Conservation (phyloP, 2,797 vertebrate species). For the Spinus pinus region DNA sequence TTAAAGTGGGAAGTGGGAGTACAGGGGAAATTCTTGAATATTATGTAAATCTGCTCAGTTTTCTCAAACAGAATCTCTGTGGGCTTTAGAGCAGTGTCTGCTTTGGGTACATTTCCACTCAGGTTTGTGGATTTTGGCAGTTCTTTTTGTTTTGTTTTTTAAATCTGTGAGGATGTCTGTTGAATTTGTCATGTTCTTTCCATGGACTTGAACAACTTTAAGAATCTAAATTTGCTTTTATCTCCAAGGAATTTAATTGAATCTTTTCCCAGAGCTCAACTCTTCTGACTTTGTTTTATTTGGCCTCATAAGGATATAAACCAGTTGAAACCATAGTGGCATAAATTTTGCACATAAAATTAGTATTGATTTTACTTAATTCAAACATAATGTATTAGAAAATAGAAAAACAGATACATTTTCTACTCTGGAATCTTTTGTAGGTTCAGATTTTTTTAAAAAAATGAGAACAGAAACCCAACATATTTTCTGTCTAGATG, state of each 20-base stretch:
- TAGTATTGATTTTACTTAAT: not conserved
- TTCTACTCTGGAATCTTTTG: not conserved
- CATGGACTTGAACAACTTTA: not conserved
- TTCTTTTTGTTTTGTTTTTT: not conserved
- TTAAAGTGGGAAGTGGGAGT: not conserved
- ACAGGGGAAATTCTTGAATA: not conserved
- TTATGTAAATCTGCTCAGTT: not conserved
- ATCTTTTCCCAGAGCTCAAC: not conserved
- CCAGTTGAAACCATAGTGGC: not conserved
- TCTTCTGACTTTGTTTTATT: not conserved
- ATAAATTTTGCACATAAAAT: not conserved
- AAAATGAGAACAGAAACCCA: not conserved
- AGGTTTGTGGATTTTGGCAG: not conserved
- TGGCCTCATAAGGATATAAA: not conserved
- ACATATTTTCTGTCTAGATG: not conserved
- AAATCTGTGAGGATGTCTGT: not conserved
- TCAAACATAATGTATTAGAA: not conserved
- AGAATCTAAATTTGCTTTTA: not conserved
- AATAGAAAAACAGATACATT: not conserved
- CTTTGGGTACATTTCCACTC: not conserved
- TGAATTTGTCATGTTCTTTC: not conserved
- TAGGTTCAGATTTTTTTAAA: not conserved
- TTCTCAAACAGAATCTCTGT: not conserved
- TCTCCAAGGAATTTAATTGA: not conserved
- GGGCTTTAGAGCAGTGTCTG: not conserved